A percentile compares a stretch with the other conserved stretches of the same genome.
phyloP scores from a whole-genome alignment of 1,140 invertebrate genomes.

The Leucophenga varia region DNA sequence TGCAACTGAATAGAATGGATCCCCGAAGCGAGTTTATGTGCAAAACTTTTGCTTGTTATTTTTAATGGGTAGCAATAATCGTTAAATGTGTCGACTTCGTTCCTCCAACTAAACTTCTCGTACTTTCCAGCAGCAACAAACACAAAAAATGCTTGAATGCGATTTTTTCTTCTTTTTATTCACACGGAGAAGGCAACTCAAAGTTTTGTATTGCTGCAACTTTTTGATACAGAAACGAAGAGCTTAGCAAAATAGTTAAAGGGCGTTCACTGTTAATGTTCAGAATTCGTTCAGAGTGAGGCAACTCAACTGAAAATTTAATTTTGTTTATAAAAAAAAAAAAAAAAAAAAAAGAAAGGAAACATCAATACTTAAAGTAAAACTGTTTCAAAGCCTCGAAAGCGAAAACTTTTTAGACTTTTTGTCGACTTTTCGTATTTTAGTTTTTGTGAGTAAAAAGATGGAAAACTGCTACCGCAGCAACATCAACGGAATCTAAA shows the following conservation, averaged over 20 bases:
- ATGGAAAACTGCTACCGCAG: slow-evolving; percentile 47
- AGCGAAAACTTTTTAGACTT: slow-evolving; percentile 50
- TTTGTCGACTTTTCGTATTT: slow-evolving; percentile 54
- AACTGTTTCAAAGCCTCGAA: slow-evolving; percentile 7
- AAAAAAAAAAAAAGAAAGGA: no score
- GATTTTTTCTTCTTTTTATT: no score
- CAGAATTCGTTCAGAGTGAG: slow-evolving; percentile 17
- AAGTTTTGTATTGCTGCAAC: no score
- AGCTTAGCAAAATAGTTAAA: no score
- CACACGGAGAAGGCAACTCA: slow-evolving; percentile 32
- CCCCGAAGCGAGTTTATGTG: slow-evolving; percentile 52
- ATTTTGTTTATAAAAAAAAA: slow-evolving; percentile 50
- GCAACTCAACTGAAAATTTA: slow-evolving; percentile 53
- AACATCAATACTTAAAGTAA: no score
- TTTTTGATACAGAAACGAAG: no score
- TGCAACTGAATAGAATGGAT: slow-evolving; percentile 48
- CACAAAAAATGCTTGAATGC: no score
- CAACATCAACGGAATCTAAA: slow-evolving; percentile 7
- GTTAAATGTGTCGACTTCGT: slow-evolving; percentile 52
- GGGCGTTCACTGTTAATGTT: slow-evolving; percentile 6
- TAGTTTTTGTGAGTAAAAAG: slow-evolving; percentile 43
- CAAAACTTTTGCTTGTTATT: slow-evolving; percentile 54
- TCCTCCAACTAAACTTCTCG: no score
- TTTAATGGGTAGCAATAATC: slow-evolving; percentile 51
- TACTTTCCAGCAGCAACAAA: no score